Evolutionary conservation across 2,888 invertebrate genomes (phyloP), one percentile per base, ranked within the genome.

Genomic region (Sinelater perroti): DNA sequence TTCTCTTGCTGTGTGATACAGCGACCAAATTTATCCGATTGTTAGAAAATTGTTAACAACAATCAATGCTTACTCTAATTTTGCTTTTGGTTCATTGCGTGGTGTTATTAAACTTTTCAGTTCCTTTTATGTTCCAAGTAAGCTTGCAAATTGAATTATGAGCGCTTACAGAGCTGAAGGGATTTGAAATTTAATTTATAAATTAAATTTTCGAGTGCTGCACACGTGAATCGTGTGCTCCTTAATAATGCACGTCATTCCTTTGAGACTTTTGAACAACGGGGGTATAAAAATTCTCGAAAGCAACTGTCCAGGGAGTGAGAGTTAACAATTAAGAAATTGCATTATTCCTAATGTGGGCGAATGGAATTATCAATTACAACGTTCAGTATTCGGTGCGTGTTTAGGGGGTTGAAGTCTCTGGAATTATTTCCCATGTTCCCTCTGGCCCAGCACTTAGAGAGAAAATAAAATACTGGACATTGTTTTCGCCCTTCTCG

Each of bases 241-340:
- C 18, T 44, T 13, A 44, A 30, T 30, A 30, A 44, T 30, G 44
- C 28, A 16, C 35, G 56, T 45, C 20, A 47, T n/a, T 56, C 38
- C 47, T 46, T 31, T 35, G 40, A 44, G 56, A 20, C 24, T 14
- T 45, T 38, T 46, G 24, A 21, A 21, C 20, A 30, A 24, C 6
- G 28, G 11, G 16, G 2, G 11, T 62, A 65, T 61, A 65, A 67
- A 66, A 66, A 63, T 64, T 64, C 62, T 61, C 60, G 63, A 59
- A 47, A 53, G 57, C 64, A 69, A 68, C 52, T 65, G 61, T 60
- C 69, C 60, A 60, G 68, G 67, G 69, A 69, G 66, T 68, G 64
- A 63, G 66, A 72, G 72, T 72, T 72, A 71, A 70, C 72, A 73
- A 73, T 73, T 72, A 73, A 69, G 70, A 71, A 73, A 73, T 73